phyloP scores from a whole-genome alignment of 2,113 vertebrate species.

The Parotia lawesii region DNA sequence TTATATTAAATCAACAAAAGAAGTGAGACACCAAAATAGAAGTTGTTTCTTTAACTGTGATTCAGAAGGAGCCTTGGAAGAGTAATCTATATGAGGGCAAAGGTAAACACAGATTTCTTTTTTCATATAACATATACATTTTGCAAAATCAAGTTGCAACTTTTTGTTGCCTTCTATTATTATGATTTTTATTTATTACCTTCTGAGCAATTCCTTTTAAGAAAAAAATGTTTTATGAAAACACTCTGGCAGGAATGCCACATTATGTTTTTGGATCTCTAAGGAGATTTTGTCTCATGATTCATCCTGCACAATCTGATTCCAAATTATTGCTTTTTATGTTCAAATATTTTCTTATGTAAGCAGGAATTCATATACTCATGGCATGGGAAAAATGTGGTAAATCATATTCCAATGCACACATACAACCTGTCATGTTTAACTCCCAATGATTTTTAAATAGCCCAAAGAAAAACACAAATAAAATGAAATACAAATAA shows the following conservation, averaged over 20 bases:
- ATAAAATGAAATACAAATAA: slow-evolving; percentile 25
- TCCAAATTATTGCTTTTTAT: slow-evolving; percentile 57
- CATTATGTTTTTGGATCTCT: slow-evolving; percentile 31
- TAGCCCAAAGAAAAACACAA: slow-evolving; percentile 45
- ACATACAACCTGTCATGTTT: slow-evolving; percentile 22
- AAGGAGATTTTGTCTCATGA: slow-evolving; percentile 49
- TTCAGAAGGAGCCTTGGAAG: not conserved
- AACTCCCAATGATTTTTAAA: slow-evolving; percentile 42
- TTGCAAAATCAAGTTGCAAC: not conserved
- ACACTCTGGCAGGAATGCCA: slow-evolving; percentile 33
- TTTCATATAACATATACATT: not conserved
- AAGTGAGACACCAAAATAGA: not conserved
- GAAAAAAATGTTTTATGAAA: slow-evolving; percentile 47
- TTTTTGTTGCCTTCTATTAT: not conserved
- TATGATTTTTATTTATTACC: not conserved
- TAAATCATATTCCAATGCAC: slow-evolving; percentile 43
- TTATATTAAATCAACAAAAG: not conserved
- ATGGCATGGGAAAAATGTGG: slow-evolving; percentile 44
- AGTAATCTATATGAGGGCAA: not conserved
- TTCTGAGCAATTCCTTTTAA: slow-evolving; percentile 35
- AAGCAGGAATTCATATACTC: slow-evolving; percentile 51
- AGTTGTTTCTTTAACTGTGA: not conserved
- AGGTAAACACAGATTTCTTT: not conserved
- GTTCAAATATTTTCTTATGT: slow-evolving; percentile 61
- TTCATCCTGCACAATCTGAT: slow-evolving; percentile 46